Evolutionary conservation across 2,113 vertebrate species (phyloP).

Genomic region (Lepisosteus oculatus): DNA sequence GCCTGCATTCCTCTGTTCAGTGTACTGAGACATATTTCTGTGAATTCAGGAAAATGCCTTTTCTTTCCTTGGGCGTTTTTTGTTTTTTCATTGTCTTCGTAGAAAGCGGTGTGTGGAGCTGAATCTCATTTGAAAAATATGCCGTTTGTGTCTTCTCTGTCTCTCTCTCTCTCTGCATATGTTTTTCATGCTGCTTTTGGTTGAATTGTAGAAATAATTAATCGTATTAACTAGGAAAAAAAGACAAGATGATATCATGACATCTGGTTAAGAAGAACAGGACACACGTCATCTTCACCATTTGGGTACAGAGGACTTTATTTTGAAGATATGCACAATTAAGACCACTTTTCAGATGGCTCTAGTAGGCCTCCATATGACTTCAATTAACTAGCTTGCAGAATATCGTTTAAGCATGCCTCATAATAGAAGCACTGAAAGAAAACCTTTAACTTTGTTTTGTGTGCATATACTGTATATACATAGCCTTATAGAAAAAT

Average conservation of each 20-base stretch:
- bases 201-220: neutral
- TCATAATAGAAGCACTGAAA: neutral
- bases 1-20: too few relatives aligned
- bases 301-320: too few relatives aligned
- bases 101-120: neutral
- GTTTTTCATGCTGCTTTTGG: too few relatives aligned
- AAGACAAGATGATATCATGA: slow-evolving; percentile 7
- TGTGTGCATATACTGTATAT: too few relatives aligned
- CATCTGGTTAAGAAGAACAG: neutral
- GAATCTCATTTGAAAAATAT: neutral
- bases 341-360: neutral
- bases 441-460: neutral
- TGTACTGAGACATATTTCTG: too few relatives aligned
- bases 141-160: neutral
- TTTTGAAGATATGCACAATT: neutral
- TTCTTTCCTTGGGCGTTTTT: too few relatives aligned
- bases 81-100: neutral
- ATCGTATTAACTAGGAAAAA: neutral
- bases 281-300: too few relatives aligned
- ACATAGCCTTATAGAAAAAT: too few relatives aligned
- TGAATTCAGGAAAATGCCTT: too few relatives aligned
- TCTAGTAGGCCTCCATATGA: neutral
- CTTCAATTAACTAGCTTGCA: neutral
- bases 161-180: neutral
- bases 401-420: neutral